Conservation (phyloP, 2,888 invertebrate genomes). For the Entomobrya proxima region DNA sequence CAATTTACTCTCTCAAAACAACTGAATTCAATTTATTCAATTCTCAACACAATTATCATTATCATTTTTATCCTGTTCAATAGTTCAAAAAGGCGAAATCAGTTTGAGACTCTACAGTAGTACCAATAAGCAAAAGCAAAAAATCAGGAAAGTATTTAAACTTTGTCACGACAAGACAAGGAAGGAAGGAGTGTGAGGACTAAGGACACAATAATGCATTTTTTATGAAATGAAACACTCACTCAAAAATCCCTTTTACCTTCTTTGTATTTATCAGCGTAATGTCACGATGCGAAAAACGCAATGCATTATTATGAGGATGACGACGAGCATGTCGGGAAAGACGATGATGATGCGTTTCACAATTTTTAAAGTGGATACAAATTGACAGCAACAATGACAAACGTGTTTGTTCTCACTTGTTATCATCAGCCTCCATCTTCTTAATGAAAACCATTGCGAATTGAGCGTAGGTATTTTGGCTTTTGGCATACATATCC, state of each 20-base stretch:
- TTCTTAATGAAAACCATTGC: constrained; percentile 26
- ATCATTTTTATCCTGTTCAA: background rate
- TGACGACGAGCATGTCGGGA: too few species aligned
- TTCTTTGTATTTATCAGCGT: constrained; percentile 16
- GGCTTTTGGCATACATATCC: constrained; percentile 31
- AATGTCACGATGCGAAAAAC: constrained; percentile 33
- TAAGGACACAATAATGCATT: constrained; percentile 6
- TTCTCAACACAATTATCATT: constrained; percentile 5
- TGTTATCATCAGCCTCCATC: constrained; percentile 40
- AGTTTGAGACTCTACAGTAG: background rate
- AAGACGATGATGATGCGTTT: constrained; percentile 49
- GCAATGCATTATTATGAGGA: constrained; percentile 29
- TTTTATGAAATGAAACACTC: background rate
- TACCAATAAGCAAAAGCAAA: background rate
- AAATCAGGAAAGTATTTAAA: constrained; percentile 1
- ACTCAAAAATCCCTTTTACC: too few species aligned
- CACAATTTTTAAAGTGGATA: constrained; percentile 40
- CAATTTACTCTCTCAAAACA: too few species aligned
- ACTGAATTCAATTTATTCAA: too few species aligned
- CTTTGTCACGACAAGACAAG: constrained; percentile 28
- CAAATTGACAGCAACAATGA: constrained; percentile 63
- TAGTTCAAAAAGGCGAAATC: constrained; percentile 10
- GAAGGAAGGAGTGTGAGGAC: constrained; percentile 6
- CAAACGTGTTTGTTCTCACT: constrained; percentile 66
- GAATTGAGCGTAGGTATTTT: constrained; percentile 8